Percentiles rank a stretch among this genome's conserved stretches.
These are phyloP conservation scores for Chlorops oryzae DNA, from an alignment of 1,140 invertebrate species.

Conservation along the genomic window DNA sequence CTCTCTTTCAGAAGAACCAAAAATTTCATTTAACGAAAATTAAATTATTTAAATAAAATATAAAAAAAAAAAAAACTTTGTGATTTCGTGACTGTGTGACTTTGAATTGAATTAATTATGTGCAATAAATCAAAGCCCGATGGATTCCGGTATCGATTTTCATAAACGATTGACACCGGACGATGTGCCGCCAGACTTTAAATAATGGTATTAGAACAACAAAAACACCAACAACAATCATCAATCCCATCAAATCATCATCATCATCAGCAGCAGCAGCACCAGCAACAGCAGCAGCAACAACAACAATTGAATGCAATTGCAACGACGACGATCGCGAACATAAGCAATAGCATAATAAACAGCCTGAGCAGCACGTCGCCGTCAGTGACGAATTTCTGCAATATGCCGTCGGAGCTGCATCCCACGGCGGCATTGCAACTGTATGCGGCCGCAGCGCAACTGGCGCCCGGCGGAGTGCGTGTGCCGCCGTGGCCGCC, in stretches of 20 bases:
- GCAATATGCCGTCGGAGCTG: slow-evolving; percentile 44
- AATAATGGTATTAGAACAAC: too few species aligned
- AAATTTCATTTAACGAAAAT: neutral
- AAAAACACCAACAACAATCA: slow-evolving; percentile 7
- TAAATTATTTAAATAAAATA: neutral
- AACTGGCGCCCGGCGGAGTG: slow-evolving; percentile 51
- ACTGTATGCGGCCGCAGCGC: slow-evolving; percentile 54
- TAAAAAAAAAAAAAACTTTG: neutral
- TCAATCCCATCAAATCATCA: neutral
- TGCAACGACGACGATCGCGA: neutral
- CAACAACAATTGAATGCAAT: neutral
- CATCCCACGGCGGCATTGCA: slow-evolving; percentile 53
- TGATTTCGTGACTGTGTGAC: too few species aligned
- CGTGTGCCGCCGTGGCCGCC: slow-evolving; percentile 52
- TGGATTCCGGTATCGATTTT: too few species aligned
- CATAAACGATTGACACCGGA: too few species aligned
- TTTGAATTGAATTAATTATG: too few species aligned
- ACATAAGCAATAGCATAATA: slow-evolving; percentile 16
- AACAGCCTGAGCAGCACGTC: slow-evolving; percentile 3
- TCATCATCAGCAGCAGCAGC: neutral
- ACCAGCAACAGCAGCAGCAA: neutral
- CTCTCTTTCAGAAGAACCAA: too few species aligned
- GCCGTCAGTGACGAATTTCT: too few species aligned
- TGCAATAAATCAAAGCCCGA: too few species aligned
- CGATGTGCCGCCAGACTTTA: too few species aligned